Evolutionary conservation across 2,797 vertebrate genomes (phyloP).

Genomic region (Fringilla coelebs): DNA sequence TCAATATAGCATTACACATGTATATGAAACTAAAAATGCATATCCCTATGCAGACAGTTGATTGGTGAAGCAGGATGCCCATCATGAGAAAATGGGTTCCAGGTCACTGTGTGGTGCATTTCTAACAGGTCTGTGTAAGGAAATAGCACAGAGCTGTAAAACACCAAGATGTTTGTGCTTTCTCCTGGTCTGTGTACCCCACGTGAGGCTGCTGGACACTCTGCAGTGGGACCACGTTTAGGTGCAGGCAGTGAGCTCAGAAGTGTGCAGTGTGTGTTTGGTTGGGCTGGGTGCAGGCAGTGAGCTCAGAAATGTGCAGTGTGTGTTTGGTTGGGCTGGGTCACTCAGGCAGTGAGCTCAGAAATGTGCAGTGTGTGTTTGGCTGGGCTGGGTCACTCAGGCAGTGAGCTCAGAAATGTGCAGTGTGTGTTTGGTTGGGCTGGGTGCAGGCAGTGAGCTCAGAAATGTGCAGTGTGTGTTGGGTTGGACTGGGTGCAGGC

Average conservation of each 20-base stretch:
- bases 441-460: too few species aligned
- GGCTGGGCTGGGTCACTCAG: too few species aligned
- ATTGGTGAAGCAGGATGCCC: not conserved
- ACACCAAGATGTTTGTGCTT: rapidly evolving
- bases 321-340: too few species aligned
- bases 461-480: too few species aligned
- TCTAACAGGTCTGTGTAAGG: not conserved
- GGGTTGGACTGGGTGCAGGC: too few species aligned
- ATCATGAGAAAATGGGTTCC: not conserved
- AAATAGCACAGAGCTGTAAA: not conserved
- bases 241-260: too few species aligned
- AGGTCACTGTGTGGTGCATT: not conserved
- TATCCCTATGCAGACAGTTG: not conserved
- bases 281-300: too few species aligned
- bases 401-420: rapidly evolving
- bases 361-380: too few species aligned
- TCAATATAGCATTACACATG: not conserved
- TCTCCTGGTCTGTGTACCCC: rapidly evolving
- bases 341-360: not conserved
- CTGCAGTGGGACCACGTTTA: rapidly evolving
- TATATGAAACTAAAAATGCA: not conserved
- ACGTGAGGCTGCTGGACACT: rapidly evolving
- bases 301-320: too few species aligned
- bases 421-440: rapidly evolving
- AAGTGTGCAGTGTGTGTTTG: rapidly evolving